phyloP scores from a whole-genome alignment of 2,113 vertebrate species.

The Laticauda colubrina region DNA sequence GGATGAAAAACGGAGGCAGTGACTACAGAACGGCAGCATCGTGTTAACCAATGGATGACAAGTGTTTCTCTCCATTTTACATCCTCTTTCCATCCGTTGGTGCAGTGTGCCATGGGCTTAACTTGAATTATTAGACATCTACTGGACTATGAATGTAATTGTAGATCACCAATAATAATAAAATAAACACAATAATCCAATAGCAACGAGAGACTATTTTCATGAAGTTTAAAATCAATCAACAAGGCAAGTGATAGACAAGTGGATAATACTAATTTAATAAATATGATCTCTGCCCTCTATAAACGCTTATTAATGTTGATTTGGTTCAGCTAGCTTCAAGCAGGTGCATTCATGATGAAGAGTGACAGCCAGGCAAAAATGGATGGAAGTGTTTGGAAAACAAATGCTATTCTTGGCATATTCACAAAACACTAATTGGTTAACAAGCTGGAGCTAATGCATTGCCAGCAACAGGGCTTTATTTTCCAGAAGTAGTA shows the following conservation, averaged over 20 bases:
- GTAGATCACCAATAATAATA: background rate
- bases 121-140: background rate
- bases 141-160: background rate
- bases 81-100: too few species aligned
- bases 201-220: background rate
- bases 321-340: slow-evolving; percentile 17
- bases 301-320: slow-evolving; percentile 19
- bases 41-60: too few species aligned
- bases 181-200: background rate
- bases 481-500: background rate
- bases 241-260: slow-evolving; percentile 17
- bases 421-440: slow-evolving; percentile 21
- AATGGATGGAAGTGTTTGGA: slow-evolving; percentile 21
- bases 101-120: too few species aligned
- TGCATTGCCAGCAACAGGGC: background rate
- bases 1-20: too few species aligned
- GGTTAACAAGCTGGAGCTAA: slow-evolving; percentile 31
- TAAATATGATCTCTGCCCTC: slow-evolving; percentile 36
- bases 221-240: slow-evolving; percentile 28
- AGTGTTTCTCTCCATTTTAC: too few species aligned
- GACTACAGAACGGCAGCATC: too few species aligned
- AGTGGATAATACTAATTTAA: slow-evolving; percentile 31
- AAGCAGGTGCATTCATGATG: slow-evolving; percentile 26
- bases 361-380: slow-evolving; percentile 24
- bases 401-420: slow-evolving; percentile 30